A percentile compares a stretch with the other conserved stretches of the same genome.
phyloP scores from a whole-genome alignment of 2,113 vertebrate species.

The Puffinus mauretanicus region DNA sequence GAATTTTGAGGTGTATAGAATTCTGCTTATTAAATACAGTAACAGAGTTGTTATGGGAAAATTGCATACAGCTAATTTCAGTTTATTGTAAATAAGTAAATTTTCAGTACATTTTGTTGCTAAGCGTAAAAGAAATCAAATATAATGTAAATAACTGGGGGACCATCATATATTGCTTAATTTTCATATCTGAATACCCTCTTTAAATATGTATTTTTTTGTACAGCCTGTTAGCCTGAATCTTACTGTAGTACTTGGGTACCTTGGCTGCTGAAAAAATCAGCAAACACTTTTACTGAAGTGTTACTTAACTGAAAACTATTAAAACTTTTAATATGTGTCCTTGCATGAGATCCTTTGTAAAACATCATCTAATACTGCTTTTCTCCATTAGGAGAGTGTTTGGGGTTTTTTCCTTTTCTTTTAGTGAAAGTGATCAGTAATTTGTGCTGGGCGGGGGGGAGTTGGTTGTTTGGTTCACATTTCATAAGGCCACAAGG shows the following conservation, averaged over 20 bases:
- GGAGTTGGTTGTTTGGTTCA: neutral
- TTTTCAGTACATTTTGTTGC: neutral
- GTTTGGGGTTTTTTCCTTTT: neutral
- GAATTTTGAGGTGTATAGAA: neutral
- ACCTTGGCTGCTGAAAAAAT: neutral
- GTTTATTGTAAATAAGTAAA: neutral
- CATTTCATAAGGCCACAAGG: neutral
- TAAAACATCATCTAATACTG: neutral
- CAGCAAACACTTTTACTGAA: neutral
- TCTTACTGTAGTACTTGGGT: neutral
- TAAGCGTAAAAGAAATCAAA: neutral
- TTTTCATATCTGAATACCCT: neutral
- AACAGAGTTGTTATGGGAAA: neutral
- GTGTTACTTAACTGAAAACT: neutral
- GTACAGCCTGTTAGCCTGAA: neutral
- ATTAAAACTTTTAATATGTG: neutral
- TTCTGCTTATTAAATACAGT: neutral
- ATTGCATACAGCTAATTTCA: neutral
- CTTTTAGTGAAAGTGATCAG: neutral
- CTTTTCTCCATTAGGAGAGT: neutral
- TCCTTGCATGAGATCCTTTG: neutral
- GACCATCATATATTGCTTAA: neutral
- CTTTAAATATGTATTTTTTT: neutral
- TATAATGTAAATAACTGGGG: neutral
- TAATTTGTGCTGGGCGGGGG: neutral